Conservation (phyloP, 2,888 invertebrate genomes). For the Pogonocherus hispidulus region DNA sequence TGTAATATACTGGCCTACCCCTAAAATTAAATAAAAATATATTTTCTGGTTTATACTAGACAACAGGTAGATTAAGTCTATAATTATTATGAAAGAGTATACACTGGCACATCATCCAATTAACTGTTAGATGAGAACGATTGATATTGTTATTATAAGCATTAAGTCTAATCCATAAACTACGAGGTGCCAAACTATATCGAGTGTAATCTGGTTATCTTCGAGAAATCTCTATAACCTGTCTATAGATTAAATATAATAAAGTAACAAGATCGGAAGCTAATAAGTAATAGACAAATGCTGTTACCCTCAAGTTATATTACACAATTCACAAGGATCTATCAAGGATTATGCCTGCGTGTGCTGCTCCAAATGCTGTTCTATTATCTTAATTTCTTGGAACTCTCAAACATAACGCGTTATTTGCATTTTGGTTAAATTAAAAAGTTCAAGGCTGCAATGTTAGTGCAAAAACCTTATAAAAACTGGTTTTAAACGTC, state of each 20-base stretch:
- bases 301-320: neutral
- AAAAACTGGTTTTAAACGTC: constrained; percentile 23
- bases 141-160: neutral
- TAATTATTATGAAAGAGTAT: too few species aligned
- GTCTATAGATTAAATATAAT: neutral
- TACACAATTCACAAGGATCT: neutral
- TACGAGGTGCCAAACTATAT: neutral
- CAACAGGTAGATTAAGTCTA: too few species aligned
- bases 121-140: neutral
- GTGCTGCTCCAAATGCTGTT: neutral
- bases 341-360: neutral
- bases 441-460: constrained; percentile 25
- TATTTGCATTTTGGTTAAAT: constrained; percentile 15
- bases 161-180: neutral
- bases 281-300: neutral
- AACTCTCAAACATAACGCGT: constrained; percentile 5
- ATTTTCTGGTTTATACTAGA: too few species aligned
- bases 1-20: too few species aligned
- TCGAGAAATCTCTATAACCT: neutral
- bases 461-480: constrained; percentile 22
- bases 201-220: neutral
- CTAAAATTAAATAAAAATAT: too few species aligned
- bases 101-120: neutral
- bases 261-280: neutral
- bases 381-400: constrained; percentile 1